Evolutionary conservation across 2,797 vertebrate species (phyloP), one percentile per base, ranked within the genome.

Genomic region (Coregonus ussuriensis): DNA sequence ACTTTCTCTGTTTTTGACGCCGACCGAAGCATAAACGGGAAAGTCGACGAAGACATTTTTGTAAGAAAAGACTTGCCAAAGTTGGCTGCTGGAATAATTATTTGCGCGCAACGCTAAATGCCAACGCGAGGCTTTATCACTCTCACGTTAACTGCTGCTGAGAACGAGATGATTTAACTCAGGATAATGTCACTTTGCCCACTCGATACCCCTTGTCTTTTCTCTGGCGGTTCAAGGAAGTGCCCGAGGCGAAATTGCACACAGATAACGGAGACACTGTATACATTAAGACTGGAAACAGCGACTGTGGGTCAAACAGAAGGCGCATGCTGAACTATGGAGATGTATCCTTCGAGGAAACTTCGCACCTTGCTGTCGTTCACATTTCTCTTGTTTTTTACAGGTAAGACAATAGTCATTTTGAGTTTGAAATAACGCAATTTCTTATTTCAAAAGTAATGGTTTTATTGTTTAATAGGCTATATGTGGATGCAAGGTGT

Each of bases 261-360:
- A 79, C 79, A 80, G 21, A 85, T 75, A 85, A 75, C 83, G 11
- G 76, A 59, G 66, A 73, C 74, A 76, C 79, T 75, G 79, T 75
- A 67, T 63, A 69, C 75, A 73, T 65, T 78, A 73, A 21, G 75
- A 83, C 78, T 63, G 68, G 33, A 63, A 67, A 63, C 59, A 62
- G 76, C 31, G 79, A 16, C 70, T 72, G 74, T 70, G 67, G 37
- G 69, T 69, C 72, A 65, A 65, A 47, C 41, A 68, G 71, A 82
- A 76, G 79, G 77, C 71, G 72, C 35, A 72, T 78, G 75, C 76
- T 63, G 84, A 79, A 83, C 85, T 81, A 94, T 94, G 95, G 91
- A 91, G 89, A 81, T 79, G 72, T 76, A 1, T 65, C 56, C 90
- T 87, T 86, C 72, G 18, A 84, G 89, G 88, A 93, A 94, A 93